Evolutionary conservation across 2,113 vertebrate species (phyloP).

Genomic region (Muntiacus muntjak): DNA sequence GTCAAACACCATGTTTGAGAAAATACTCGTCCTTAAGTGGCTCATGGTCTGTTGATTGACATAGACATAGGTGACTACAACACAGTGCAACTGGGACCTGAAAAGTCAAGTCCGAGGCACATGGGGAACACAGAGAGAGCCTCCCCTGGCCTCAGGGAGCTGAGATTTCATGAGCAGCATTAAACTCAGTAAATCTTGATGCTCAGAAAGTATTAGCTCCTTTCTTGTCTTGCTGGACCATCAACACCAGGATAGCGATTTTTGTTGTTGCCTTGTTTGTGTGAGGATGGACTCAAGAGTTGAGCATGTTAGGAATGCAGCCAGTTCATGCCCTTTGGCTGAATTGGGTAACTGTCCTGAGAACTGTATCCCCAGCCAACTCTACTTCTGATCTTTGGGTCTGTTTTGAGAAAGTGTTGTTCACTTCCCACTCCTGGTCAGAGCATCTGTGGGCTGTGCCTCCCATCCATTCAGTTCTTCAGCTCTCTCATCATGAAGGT

Average conservation of each 20-base stretch:
- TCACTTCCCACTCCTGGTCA: background rate
- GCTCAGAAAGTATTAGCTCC: background rate
- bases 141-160: background rate
- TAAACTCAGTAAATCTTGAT: background rate
- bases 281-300: background rate
- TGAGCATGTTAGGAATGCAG: background rate
- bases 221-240: background rate
- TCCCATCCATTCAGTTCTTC: background rate
- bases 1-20: background rate
- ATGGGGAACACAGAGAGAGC: background rate
- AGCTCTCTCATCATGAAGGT: background rate
- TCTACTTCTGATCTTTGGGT: background rate
- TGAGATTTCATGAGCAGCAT: background rate
- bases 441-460: background rate
- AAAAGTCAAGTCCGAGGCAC: background rate
- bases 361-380: background rate
- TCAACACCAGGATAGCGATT: background rate
- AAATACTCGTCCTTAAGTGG: background rate
- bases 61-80: background rate
- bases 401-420: background rate
- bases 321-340: background rate
- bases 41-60: background rate
- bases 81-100: background rate
- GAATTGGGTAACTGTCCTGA: background rate
- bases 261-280: background rate